phyloP scores from a whole-genome alignment of 2,888 invertebrate species.

The Choristoneura rosaceana region DNA sequence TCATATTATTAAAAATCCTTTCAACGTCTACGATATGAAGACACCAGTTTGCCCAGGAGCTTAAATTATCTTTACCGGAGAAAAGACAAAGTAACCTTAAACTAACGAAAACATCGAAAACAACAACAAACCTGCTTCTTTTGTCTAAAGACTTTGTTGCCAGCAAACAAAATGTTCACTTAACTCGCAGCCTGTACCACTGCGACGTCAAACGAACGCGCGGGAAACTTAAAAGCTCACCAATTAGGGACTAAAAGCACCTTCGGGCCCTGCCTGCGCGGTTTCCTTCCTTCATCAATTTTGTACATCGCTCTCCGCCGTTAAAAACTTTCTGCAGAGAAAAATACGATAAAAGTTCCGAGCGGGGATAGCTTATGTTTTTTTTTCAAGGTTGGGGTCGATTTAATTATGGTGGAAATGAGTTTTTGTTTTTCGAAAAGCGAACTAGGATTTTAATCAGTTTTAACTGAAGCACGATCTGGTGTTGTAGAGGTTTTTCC shows the following conservation, averaged over 20 bases:
- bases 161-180: constrained; percentile 55
- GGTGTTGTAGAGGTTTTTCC: too few relatives aligned
- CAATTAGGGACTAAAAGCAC: constrained; percentile 86
- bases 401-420: constrained; percentile 34
- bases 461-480: neutral
- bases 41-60: too few relatives aligned
- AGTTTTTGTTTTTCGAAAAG: constrained; percentile 29
- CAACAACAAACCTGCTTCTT: neutral
- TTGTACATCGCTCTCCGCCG: constrained; percentile 78
- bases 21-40: too few relatives aligned
- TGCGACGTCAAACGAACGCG: constrained; percentile 79
- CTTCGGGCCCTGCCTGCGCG: constrained; percentile 76
- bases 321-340: constrained; percentile 55
- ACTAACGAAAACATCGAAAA: neutral
- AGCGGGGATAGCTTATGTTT: constrained; percentile 36
- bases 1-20: too few relatives aligned
- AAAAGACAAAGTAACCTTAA: constrained; percentile 7
- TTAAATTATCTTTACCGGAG: too few relatives aligned
- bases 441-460: neutral
- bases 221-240: constrained; percentile 85
- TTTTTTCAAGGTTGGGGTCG: constrained; percentile 41
- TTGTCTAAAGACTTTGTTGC: constrained; percentile 48
- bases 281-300: constrained; percentile 82
- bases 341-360: constrained; percentile 45
- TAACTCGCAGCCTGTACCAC: constrained; percentile 61